Evolutionary conservation across 2,888 invertebrate genomes (phyloP).

Genomic region (Cephonodes hylas): DNA sequence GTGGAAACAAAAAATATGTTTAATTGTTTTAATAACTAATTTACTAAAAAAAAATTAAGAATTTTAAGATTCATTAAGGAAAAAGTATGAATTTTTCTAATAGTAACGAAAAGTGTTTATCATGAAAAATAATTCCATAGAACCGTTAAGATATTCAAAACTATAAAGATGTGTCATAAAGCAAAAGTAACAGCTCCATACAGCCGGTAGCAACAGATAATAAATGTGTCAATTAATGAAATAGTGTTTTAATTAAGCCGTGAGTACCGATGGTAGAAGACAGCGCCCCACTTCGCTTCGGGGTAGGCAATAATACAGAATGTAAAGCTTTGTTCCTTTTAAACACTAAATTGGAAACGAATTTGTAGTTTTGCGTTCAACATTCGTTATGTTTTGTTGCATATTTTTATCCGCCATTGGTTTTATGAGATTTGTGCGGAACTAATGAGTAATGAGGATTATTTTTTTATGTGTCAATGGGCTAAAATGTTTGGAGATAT

Average conservation of each 20-base stretch:
- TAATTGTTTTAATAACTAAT: no score
- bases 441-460: not conserved
- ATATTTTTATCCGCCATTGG: slow-evolving; percentile 1
- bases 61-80: no score
- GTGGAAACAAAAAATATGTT: no score
- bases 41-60: no score
- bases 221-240: slow-evolving; percentile 8
- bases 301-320: slow-evolving; percentile 15
- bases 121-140: no score
- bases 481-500: no score
- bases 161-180: not conserved
- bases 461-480: no score
- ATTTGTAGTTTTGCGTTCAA: slow-evolving; percentile 17
- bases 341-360: slow-evolving; percentile 22
- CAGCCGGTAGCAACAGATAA: slow-evolving; percentile 1
- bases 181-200: not conserved
- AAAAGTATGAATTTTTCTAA: no score
- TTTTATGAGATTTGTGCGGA: not conserved
- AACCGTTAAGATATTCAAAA: no score
- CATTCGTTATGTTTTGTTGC: slow-evolving; percentile 10
- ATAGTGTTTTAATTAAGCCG: slow-evolving; percentile 6
- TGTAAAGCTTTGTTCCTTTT: slow-evolving; percentile 29
- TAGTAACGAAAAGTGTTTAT: no score
- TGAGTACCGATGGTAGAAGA: slow-evolving; percentile 12
- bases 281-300: not conserved